A percentile compares a stretch with the other conserved stretches of the same genome.
Conservation (phyloP, 2,797 vertebrate species). For the Pangasius sanitwongsei region DNA sequence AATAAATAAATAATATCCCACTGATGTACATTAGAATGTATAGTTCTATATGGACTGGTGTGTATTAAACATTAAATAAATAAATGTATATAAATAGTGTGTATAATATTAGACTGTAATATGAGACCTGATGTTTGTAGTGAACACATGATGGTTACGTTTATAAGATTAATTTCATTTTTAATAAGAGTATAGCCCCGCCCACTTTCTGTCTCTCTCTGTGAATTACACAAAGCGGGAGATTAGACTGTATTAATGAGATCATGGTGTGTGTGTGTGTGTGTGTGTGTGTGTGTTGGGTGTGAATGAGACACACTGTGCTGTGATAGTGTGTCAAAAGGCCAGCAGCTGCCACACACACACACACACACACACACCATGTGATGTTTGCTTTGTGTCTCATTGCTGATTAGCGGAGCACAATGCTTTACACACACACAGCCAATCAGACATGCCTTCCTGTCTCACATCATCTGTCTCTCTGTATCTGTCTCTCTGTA, state of each 20-base stretch:
- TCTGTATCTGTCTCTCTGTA: too few relatives aligned
- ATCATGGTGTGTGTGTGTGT: background rate
- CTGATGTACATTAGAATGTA: background rate
- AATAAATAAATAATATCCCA: background rate
- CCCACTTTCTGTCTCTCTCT: background rate
- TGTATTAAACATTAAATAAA: background rate
- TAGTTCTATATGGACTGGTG: background rate
- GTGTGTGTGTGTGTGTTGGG: background rate
- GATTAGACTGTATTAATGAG: background rate
- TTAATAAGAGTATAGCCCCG: background rate
- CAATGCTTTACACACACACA: background rate
- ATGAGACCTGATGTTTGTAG: background rate
- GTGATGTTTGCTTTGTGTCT: constrained; percentile 63
- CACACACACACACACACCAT: constrained; percentile 50
- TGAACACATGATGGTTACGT: background rate
- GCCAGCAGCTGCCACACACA: constrained; percentile 26
- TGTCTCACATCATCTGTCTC: background rate
- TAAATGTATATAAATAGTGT: background rate
- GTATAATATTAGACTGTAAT: background rate
- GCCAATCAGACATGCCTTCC: background rate
- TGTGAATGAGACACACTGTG: background rate
- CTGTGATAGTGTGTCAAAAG: constrained; percentile 7
- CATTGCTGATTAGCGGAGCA: background rate
- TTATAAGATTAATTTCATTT: background rate
- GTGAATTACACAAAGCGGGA: too few relatives aligned